These are phyloP conservation scores for Tupaia tana DNA, from an alignment of 2,113 vertebrate genomes.

Conservation along the genomic window DNA sequence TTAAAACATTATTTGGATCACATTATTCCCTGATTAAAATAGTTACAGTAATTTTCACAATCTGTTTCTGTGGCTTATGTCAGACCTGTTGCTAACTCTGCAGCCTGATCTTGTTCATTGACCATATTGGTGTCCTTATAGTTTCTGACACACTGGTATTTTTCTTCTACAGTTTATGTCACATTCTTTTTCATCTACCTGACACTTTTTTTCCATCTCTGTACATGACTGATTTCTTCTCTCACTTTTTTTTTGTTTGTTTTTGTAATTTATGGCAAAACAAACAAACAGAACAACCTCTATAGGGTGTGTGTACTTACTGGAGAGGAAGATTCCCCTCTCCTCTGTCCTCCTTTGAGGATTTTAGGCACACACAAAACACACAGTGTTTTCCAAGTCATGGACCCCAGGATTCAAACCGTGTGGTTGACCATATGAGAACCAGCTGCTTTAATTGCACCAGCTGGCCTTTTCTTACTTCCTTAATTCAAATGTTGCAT, in stretches of 20 bases:
- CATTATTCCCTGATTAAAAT: not conserved
- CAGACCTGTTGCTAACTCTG: not conserved
- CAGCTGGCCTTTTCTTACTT: not conserved
- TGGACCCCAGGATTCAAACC: too few species aligned
- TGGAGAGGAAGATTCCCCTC: too few species aligned
- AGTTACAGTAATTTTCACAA: not conserved
- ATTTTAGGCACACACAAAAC: too few species aligned
- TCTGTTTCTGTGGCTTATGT: not conserved
- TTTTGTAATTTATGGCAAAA: too few species aligned
- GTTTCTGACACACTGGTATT: not conserved
- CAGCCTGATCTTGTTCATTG: not conserved
- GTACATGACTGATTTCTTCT: not conserved
- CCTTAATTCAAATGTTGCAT: not conserved
- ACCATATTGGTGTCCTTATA: not conserved
- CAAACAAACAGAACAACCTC: too few species aligned
- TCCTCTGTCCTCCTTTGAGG: too few species aligned
- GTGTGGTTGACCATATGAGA: too few species aligned
- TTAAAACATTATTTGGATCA: not conserved
- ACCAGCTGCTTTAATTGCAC: too few species aligned
- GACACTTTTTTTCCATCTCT: not conserved
- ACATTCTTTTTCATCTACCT: not conserved
- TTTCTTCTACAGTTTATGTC: not conserved
- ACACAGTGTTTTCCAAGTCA: too few species aligned
- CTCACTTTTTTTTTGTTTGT: not conserved
- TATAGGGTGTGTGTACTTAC: too few species aligned